These are phyloP conservation scores for Lacerta viridis DNA, from an alignment of 2,797 vertebrate species.

Conservation along the genomic window DNA sequence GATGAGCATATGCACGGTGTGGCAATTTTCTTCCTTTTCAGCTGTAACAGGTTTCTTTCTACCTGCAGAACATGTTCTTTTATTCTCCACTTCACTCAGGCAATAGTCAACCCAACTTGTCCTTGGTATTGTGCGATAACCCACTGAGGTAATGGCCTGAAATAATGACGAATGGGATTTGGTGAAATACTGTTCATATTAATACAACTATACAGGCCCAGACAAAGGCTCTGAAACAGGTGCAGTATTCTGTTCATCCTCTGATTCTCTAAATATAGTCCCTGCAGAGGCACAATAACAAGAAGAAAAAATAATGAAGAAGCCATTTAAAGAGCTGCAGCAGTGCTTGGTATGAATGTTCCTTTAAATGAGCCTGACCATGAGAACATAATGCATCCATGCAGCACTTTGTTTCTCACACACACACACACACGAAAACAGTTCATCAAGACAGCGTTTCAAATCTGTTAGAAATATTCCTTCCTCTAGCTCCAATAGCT, in stretches of 20 bases:
- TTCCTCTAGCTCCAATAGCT: constrained; percentile 53
- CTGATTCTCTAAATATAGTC: constrained; percentile 77
- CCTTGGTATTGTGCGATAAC: constrained; percentile 77
- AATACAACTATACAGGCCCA: constrained; percentile 72
- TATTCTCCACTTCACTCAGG: constrained; percentile 81
- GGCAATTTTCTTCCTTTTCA: constrained; percentile 77
- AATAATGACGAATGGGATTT: constrained; percentile 81
- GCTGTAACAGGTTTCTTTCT: constrained; percentile 73
- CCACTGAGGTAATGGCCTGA: constrained; percentile 82
- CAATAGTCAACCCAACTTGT: constrained; percentile 79
- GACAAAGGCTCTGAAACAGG: constrained; percentile 79
- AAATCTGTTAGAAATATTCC: constrained; percentile 74
- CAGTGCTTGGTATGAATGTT: constrained; percentile 63
- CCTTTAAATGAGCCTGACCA: constrained; percentile 72
- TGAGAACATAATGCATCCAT: constrained; percentile 75
- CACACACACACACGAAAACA: constrained; percentile 66
- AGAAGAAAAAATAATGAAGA: constrained; percentile 78
- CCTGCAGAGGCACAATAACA: constrained; percentile 78
- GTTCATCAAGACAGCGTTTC: constrained; percentile 72
- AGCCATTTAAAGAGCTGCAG: constrained; percentile 75
- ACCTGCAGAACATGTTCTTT: constrained; percentile 77
- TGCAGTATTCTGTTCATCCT: constrained; percentile 78
- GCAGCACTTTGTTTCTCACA: constrained; percentile 65
- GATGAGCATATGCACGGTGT: constrained; percentile 64
- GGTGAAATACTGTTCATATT: constrained; percentile 81